phyloP scores from a whole-genome alignment of 1,140 invertebrate genomes.

The Meloidogyne chitwoodi region DNA sequence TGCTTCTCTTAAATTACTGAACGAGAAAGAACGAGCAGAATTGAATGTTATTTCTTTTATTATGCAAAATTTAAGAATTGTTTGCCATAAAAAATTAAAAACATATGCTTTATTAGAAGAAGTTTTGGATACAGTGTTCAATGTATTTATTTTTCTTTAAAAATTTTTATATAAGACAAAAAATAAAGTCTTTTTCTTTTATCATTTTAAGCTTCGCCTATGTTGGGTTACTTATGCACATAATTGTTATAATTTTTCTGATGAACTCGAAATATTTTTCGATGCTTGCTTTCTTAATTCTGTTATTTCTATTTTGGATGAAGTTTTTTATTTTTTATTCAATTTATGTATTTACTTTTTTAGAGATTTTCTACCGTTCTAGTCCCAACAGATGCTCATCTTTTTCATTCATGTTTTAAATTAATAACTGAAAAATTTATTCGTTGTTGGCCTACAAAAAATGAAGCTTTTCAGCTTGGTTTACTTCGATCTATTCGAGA shows the following conservation, averaged over 20 bases:
- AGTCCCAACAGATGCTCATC: slow-evolving; percentile 32
- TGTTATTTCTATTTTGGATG: slow-evolving; percentile 25
- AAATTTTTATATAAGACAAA: background rate
- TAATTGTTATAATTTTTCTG: slow-evolving; percentile 16
- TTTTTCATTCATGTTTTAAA: slow-evolving; percentile 43
- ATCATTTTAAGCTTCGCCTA: background rate
- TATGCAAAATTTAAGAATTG: background rate
- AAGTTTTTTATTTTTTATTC: slow-evolving; percentile 11
- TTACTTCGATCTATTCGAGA: slow-evolving; percentile 15
- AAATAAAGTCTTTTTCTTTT: background rate
- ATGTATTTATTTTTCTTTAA: slow-evolving; percentile 12
- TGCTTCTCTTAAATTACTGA: slow-evolving; percentile 17
- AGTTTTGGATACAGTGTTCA: background rate
- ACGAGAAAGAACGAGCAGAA: slow-evolving; percentile 18
- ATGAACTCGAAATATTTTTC: slow-evolving; percentile 23
- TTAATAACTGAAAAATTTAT: slow-evolving; percentile 33
- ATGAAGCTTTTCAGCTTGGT: background rate
- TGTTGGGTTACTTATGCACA: background rate
- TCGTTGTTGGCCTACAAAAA: slow-evolving; percentile 23
- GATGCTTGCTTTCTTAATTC: slow-evolving; percentile 28
- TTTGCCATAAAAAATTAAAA: background rate
- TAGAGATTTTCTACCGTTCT: slow-evolving; percentile 31
- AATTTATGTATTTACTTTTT: slow-evolving; percentile 24
- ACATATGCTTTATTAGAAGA: slow-evolving; percentile 14
- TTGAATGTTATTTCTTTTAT: slow-evolving; percentile 15